Base-by-base conservation (phyloP, 2,888 invertebrate species). In the Pachycephus smyrnensis region DNA sequence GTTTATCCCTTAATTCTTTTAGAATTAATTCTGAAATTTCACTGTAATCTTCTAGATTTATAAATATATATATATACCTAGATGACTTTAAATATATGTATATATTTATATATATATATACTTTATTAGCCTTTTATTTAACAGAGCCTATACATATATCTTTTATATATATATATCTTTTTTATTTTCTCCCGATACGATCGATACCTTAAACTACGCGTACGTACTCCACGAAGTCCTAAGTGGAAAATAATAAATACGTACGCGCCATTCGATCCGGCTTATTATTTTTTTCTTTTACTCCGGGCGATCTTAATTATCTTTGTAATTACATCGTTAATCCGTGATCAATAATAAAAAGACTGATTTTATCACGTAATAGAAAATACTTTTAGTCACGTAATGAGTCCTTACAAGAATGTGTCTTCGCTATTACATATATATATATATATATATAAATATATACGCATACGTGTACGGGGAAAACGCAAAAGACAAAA, bases 1-100 rank as follows among this genome's bases (percentile, higher is more conserved):
- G 86, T n/a, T 88, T 40, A 88, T 89, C 85, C 83, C 85, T 87
- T 86, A 88, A 89, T 87, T 87, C 83, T 86, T 89, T 86, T 85
- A 88, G 87, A 87, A 88, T 88, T 85, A 86, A 86, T 88, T 86
- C 40, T 85, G 83, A 88, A 88, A 88, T 88, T 87, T 84, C 85
- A 88, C 83, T 85, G 82, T 88, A 87, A 86, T 86, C 81, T 86
- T 85, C 84, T 84, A 83, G 40, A 40, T 40, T 40, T 40, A 40
- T 40, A 40, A 40, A 40, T 40, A 40, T 40, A 40, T 40, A 40
- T 40, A 40, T 40, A 40, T 40, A 40, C 40, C 15, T 40, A 40
- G 40, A 40, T 40, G 6, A 40, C 15, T 31, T 68, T 76, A 30
- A 33, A 32, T 75, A 68, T 68, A 75, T 75, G 68, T 82, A 84